Conservation (phyloP, 2,113 vertebrate genomes). For the Vulpes lagopus region DNA sequence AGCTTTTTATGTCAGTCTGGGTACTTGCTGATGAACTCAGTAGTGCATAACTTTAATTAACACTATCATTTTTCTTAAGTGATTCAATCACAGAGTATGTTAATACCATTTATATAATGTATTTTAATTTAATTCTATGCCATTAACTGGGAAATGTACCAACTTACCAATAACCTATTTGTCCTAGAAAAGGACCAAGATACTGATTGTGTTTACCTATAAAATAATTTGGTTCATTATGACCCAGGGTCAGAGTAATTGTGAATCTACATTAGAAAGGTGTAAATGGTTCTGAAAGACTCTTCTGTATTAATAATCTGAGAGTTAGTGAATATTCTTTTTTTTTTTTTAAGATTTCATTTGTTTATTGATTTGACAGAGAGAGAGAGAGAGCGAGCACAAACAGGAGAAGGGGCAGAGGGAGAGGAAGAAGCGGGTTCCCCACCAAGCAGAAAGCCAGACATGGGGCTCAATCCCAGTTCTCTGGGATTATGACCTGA, state of each 20-base stretch:
- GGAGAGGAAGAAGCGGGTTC: too few species aligned
- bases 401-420: too few species aligned
- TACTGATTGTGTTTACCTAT: conserved; percentile 58
- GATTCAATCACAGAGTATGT: conserved; percentile 56
- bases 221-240: conserved; percentile 57
- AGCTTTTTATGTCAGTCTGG: conserved; percentile 51
- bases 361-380: too few species aligned
- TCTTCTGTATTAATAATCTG: background rate
- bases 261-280: background rate
- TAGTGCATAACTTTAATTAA: conserved; percentile 70
- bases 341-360: too few species aligned
- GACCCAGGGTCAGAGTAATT: conserved; percentile 44
- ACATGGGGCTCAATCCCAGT: too few species aligned
- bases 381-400: too few species aligned
- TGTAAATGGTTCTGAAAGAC: background rate
- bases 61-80: conserved; percentile 72
- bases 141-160: conserved; percentile 67
- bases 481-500: too few species aligned
- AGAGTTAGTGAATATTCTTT: background rate
- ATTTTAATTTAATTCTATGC: conserved; percentile 34
- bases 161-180: conserved; percentile 61
- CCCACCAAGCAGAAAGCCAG: too few species aligned
- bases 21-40: conserved; percentile 56
- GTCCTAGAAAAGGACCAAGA: background rate
- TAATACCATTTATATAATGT: conserved; percentile 44